Evolutionary conservation across 2,888 invertebrate genomes (phyloP), one percentile per base, ranked within the genome.

Genomic region (Salticus scenicus): DNA sequence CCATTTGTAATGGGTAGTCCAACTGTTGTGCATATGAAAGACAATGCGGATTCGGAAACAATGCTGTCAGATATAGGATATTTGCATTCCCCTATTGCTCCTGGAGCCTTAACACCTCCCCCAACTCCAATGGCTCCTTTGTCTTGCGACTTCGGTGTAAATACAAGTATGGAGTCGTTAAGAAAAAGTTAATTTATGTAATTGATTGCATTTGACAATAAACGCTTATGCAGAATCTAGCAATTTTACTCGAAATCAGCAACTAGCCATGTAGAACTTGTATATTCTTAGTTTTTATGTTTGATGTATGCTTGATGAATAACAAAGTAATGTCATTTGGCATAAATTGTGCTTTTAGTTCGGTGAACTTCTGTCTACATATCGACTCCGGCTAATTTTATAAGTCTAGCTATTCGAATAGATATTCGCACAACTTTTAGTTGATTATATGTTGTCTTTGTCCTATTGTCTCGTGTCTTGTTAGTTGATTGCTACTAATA

Each of bases 381-480:
- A 73, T 84, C 57, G 83, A 84, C 83, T 84, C 67, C 72, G 83
- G 69, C 73, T 77, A 84, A 69, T 84, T 84, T 84, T 84, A 84
- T 84, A 82, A 78, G 71, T 75, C 70, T 75, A 64, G 28, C 71
- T 82, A 24, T 75, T 69, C 63, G 75, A 67, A 71, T 64, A 41
- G 42, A 27, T 73, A 47, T 31, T 47, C n/a, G 30, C 69, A 42
- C 51, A 67, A 37, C 72, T 83, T 77, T 76, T 30, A 10, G 30
- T 37, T 67, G 20, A 33, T 37, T 67, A 67, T 20, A 67, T 71
- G 76, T 72, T 77, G 20, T 69, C 37, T 42, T 77, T 74, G 27
- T 27, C 71, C 72, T 66, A 51, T 74, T 63, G 27, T 31, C n/a
- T 67, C 51, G 24, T 64, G 76, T 83, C 75, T 71, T 72, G 76